Base-by-base conservation (phyloP, 2,888 invertebrate species). In the Cheilosia pagana region DNA sequence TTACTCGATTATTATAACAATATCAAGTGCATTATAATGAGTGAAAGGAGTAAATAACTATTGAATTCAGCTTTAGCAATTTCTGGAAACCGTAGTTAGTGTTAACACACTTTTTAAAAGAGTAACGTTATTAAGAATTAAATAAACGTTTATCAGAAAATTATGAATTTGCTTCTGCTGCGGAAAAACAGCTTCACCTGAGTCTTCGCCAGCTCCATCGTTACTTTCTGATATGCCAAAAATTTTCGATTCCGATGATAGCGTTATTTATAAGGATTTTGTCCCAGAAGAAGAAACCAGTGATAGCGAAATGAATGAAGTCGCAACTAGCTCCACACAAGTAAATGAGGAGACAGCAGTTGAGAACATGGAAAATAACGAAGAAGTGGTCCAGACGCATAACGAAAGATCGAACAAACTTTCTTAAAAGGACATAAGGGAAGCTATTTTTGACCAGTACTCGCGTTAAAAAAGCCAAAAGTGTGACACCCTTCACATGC, bases 401-500 rank as follows among this genome's bases (percentile, higher is more conserved):
- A 53, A 55, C 31, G 16, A 55, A 31, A 31, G 53, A 55, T 31
- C 6, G 53, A 31, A 55, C 52, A 3, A 23, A 52, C 0, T 31
- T 31, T 2, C 1, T 10, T 31, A 2, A 8, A 31, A 31, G 31
- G 31, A 31, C 31, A 31, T 31, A 8, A 31, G 52, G n/a, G 25
- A 52, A 25, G 23, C n/a, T 23, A 23, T 52, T 52, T 59, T 59
- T 59, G 52, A 52, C 23, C n/a, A 52, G 25, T 52, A 25, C n/a
- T 48, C n/a, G n/a, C n/a, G n/a, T n/a, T n/a, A n/a, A n/a, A 23
- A 23, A 23, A 2, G 23, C 23, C 23, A 23, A 23, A 23, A 23
- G 0, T 23, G 23, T 3, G 5, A 23, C 1, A 3, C 5, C 4
- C 23, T 23, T 4, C 0, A 23, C 0, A 28, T 28, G 7, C 28